These are phyloP conservation scores for Sporophila hypoxantha DNA, from an alignment of 2,113 vertebrate species.

Conservation along the genomic window DNA sequence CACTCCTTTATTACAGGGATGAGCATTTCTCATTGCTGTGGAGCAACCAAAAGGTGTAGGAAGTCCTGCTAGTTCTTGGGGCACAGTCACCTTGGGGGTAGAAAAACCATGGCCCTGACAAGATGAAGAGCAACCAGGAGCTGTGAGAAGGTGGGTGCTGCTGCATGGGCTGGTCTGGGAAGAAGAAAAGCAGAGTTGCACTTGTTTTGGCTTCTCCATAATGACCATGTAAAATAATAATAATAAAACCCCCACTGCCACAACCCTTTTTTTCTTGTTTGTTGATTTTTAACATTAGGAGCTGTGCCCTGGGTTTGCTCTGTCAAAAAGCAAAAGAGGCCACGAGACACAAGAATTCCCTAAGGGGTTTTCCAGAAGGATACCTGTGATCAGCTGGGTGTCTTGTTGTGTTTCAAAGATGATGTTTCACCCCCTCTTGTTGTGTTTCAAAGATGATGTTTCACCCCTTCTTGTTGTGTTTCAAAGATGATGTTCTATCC, in stretches of 20 bases:
- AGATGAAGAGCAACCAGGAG: neutral
- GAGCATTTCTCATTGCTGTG: neutral
- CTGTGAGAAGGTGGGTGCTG: neutral
- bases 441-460: neutral
- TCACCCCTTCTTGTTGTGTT: neutral
- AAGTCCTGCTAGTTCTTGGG: neutral
- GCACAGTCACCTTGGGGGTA: neutral
- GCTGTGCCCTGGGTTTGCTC: neutral
- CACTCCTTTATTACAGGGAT: neutral
- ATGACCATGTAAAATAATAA: neutral
- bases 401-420: neutral
- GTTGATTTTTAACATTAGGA: neutral
- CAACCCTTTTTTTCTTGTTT: neutral
- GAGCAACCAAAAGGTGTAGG: neutral
- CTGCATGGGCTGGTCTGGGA: neutral
- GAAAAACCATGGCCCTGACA: neutral
- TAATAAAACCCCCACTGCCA: neutral
- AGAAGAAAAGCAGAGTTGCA: neutral
- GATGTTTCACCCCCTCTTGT: neutral
- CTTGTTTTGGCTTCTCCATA: neutral
- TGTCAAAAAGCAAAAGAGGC: neutral
- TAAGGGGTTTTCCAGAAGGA: neutral
- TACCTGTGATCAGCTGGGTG: neutral
- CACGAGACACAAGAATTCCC: rapidly evolving
- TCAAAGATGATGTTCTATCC: neutral